phyloP scores from a whole-genome alignment of 2,888 invertebrate genomes.

The Sturmia bella region DNA sequence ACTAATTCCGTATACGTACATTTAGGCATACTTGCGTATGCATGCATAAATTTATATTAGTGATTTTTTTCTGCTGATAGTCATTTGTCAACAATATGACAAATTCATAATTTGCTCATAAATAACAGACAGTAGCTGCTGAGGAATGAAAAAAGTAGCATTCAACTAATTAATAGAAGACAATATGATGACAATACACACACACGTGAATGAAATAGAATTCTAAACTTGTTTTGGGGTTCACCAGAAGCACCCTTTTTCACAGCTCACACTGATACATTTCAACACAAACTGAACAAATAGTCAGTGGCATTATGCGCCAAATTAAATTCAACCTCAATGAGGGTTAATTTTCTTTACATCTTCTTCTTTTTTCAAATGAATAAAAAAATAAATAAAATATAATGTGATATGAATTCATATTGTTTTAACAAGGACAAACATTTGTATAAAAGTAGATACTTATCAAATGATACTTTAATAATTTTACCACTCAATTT shows the following conservation, averaged over 20 bases:
- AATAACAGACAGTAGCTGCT: conserved; percentile 43
- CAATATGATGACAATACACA: conserved; percentile 76
- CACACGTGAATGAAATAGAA: conserved; percentile 15
- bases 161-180: conserved; percentile 79
- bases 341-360: conserved; percentile 81
- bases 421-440: conserved; percentile 32
- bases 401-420: conserved; percentile 62
- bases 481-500: conserved; percentile 77
- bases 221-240: no score
- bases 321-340: conserved; percentile 82
- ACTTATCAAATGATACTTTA: conserved; percentile 69
- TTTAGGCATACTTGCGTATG: background rate
- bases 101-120: conserved; percentile 69
- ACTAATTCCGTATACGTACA: no score
- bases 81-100: conserved; percentile 69
- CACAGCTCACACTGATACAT: background rate
- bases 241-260: conserved; percentile 55
- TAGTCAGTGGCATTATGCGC: conserved; percentile 76
- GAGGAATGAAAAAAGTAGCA: conserved; percentile 62
- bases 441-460: conserved; percentile 42
- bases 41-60: conserved; percentile 55
- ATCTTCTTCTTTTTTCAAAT: conserved; percentile 5
- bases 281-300: conserved; percentile 11
- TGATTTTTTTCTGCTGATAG: conserved; percentile 58
- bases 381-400: conserved; percentile 73